A percentile compares a stretch with the other conserved stretches of the same genome.
These are phyloP conservation scores for Sipha maydis DNA, from an alignment of 2,888 invertebrate genomes.

Conservation along the genomic window DNA sequence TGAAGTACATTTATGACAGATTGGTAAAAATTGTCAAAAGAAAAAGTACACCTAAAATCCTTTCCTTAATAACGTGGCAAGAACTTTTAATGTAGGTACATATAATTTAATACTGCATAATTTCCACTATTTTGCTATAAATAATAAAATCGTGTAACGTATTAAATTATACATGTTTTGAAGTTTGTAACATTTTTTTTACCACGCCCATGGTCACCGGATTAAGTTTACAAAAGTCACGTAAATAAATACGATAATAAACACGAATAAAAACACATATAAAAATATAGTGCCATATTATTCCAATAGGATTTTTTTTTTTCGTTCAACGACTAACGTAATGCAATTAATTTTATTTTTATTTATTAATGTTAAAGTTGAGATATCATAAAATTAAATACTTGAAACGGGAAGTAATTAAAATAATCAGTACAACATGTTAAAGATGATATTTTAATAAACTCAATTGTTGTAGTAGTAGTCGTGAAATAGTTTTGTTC, in stretches of 20 bases:
- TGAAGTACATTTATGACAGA: neutral
- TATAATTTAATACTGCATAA: neutral
- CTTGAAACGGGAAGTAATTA: neutral
- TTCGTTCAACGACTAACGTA: neutral
- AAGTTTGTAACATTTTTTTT: neutral
- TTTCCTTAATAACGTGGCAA: neutral
- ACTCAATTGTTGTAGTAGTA: neutral
- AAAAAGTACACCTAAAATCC: too few species aligned
- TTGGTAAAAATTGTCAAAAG: neutral
- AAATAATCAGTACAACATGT: neutral
- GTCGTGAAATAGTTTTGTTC: neutral
- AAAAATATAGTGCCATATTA: neutral
- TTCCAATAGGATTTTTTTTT: neutral
- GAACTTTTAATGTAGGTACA: neutral
- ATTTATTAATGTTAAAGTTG: neutral
- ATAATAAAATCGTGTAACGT: neutral
- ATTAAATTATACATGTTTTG: neutral
- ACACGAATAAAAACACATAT: neutral
- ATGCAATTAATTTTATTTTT: neutral
- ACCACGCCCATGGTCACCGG: neutral
- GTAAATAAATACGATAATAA: neutral
- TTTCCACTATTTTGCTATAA: neutral
- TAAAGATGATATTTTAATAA: neutral
- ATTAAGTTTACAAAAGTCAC: conserved; percentile 6
- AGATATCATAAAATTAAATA: conserved; percentile 20